A percentile compares a stretch with the other conserved stretches of the same genome.
These are phyloP conservation scores for Coptodon rendalli DNA, from an alignment of 2,113 vertebrate genomes.

Conservation along the genomic window DNA sequence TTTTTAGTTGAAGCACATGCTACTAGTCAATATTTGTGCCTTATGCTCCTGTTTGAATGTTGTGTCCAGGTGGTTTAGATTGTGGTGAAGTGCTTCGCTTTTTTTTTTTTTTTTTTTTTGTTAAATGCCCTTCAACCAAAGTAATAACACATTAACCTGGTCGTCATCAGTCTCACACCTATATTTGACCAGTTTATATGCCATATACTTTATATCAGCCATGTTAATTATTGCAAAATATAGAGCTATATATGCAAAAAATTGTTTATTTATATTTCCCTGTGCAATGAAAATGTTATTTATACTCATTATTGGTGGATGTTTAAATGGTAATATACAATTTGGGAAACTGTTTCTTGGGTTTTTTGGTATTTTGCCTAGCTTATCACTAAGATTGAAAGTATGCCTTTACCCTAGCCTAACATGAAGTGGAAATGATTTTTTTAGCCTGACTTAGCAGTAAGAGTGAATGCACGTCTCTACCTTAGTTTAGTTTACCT, in stretches of 20 bases:
- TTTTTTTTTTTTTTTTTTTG: neutral
- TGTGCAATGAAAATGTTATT: neutral
- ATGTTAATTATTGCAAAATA: slow-evolving; percentile 20
- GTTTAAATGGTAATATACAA: neutral
- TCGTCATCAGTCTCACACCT: slow-evolving; percentile 3
- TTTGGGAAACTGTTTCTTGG: neutral
- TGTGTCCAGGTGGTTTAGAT: slow-evolving; percentile 30
- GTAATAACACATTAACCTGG: slow-evolving; percentile 12
- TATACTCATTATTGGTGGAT: neutral
- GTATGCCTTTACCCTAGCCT: neutral
- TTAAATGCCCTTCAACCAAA: slow-evolving; percentile 55
- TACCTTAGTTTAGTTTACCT: neutral
- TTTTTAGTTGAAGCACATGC: slow-evolving; percentile 44
- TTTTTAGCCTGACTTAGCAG: neutral
- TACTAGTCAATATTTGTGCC: slow-evolving; percentile 65
- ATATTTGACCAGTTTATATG: slow-evolving; percentile 15
- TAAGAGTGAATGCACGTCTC: neutral
- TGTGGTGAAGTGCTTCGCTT: slow-evolving; percentile 49
- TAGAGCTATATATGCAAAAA: neutral
- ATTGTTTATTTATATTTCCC: neutral
- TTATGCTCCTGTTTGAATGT: slow-evolving; percentile 64
- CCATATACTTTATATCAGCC: slow-evolving; percentile 37
- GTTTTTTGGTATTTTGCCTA: neutral
- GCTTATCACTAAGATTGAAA: neutral
- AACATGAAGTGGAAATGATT: neutral